Percentiles rank a stretch among this genome's conserved stretches.
These are phyloP conservation scores for Terebella lapidaria DNA, from an alignment of 2,888 invertebrate genomes.

Conservation along the genomic window DNA sequence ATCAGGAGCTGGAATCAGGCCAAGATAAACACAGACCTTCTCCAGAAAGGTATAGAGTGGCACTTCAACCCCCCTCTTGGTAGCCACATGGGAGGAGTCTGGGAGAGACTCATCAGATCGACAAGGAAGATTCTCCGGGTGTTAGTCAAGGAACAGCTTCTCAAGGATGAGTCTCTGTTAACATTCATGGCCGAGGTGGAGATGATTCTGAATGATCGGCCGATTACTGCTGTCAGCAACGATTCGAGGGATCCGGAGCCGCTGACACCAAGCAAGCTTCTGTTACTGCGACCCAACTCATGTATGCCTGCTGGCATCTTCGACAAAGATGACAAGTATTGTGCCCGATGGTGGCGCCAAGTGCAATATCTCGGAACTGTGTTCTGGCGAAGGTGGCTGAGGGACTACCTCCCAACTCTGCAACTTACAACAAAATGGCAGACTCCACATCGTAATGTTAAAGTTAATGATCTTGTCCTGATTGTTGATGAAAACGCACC, in stretches of 20 bases:
- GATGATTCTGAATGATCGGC: background rate
- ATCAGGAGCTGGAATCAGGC: background rate
- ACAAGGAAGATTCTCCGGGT: background rate
- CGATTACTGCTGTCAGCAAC: background rate
- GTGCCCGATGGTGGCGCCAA: background rate
- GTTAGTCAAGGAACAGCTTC: background rate
- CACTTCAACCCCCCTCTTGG: background rate
- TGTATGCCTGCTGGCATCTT: background rate
- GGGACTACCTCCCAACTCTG: background rate
- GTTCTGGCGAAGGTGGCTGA: background rate
- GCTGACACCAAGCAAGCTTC: background rate
- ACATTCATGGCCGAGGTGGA: background rate
- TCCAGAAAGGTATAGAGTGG: no score
- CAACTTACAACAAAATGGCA: background rate
- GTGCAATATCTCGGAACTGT: background rate
- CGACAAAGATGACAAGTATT: background rate
- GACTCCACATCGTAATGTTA: background rate
- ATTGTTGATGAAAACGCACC: background rate
- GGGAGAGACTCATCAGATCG: background rate
- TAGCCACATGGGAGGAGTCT: background rate
- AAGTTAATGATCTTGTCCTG: background rate
- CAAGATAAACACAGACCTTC: no score
- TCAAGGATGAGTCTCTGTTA: background rate
- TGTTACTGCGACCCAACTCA: background rate
- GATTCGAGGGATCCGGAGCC: background rate